These are phyloP conservation scores for Episyrphus balteatus DNA, from an alignment of 1,140 invertebrate genomes.

Conservation along the genomic window DNA sequence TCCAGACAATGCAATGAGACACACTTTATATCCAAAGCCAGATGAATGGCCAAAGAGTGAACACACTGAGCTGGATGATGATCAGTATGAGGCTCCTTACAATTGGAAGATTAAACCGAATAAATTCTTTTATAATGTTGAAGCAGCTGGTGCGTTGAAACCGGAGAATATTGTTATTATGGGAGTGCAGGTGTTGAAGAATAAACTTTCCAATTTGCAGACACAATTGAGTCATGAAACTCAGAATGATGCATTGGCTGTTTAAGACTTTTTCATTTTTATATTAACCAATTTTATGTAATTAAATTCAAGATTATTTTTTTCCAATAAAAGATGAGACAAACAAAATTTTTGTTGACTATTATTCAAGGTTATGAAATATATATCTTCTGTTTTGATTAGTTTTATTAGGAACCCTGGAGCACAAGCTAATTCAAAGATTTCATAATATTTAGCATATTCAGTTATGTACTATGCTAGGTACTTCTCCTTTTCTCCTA, in stretches of 20 bases:
- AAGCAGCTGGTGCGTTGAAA: constrained; percentile 84
- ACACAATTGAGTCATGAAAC: constrained; percentile 82
- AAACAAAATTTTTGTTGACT: no score
- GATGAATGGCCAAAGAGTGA: constrained; percentile 99
- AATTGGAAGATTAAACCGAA: constrained; percentile 91
- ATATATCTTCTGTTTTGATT: no score
- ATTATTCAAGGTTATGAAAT: no score
- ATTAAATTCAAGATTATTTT: no score
- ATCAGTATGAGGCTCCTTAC: constrained; percentile 86
- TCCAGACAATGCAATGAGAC: constrained; percentile 94
- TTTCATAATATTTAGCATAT: no score
- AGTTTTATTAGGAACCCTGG: no score
- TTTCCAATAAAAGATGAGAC: no score
- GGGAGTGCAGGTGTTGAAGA: constrained; percentile 85
- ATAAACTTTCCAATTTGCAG: constrained; percentile 92
- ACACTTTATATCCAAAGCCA: constrained; percentile 93
- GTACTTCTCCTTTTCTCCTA: no score
- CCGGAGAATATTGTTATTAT: constrained; percentile 96
- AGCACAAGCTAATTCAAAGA: no score
- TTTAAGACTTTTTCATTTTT: no score
- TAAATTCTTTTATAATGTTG: constrained; percentile 96
- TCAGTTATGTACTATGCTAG: no score
- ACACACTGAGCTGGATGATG: constrained; percentile 86
- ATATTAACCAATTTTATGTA: no score
- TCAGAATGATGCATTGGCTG: constrained; percentile 69